These are phyloP conservation scores for Spea hammondii DNA, from an alignment of 2,797 vertebrate species.

Conservation along the genomic window DNA sequence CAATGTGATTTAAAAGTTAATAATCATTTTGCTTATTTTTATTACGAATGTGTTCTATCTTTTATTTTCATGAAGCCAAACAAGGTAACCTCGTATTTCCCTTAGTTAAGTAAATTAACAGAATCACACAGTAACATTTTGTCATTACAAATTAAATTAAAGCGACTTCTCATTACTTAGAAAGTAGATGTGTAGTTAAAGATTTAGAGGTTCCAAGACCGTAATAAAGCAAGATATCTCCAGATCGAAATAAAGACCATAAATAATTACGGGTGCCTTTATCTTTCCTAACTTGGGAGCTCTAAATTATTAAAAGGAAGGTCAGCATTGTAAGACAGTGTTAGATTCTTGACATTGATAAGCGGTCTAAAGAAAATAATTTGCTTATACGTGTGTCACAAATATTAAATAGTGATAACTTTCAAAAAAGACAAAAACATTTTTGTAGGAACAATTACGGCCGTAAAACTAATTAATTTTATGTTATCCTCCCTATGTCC, in stretches of 20 bases:
- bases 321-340: constrained; percentile 53
- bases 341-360: constrained; percentile 60
- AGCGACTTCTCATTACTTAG: constrained; percentile 47
- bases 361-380: constrained; percentile 51
- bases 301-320: constrained; percentile 63
- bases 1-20: constrained; percentile 46
- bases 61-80: constrained; percentile 20
- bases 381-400: constrained; percentile 5
- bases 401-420: too few species aligned
- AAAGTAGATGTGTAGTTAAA: constrained; percentile 50
- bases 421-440: too few species aligned
- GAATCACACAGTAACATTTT: constrained; percentile 42
- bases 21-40: constrained; percentile 42
- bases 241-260: constrained; percentile 54
- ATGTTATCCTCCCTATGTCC: too few species aligned
- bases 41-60: constrained; percentile 30
- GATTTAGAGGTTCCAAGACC: constrained; percentile 36
- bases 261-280: constrained; percentile 59
- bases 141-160: constrained; percentile 53
- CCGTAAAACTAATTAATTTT: too few species aligned
- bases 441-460: too few species aligned
- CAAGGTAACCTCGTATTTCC: constrained; percentile 43
- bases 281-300: constrained; percentile 56
- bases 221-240: constrained; percentile 28
- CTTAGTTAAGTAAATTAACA: constrained; percentile 47